These are phyloP conservation scores for Taenioides sp. DNA, from an alignment of 2,797 vertebrate genomes.

Conservation along the genomic window DNA sequence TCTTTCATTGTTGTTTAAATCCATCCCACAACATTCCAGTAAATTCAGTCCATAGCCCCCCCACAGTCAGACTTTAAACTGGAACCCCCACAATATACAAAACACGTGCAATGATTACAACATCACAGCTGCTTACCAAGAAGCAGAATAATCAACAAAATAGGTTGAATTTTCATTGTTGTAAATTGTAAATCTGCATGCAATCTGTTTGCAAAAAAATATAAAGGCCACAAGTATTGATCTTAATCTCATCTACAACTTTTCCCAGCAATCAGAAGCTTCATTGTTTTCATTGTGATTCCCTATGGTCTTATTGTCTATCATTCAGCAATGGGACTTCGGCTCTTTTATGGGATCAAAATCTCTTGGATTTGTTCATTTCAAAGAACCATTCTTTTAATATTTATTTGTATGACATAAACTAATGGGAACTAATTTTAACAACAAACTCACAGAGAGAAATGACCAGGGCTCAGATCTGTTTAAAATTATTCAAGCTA, in stretches of 20 bases:
- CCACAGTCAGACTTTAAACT: slow-evolving; percentile 16
- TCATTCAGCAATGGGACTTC: no score
- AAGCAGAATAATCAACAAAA: neutral
- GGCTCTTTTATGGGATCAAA: no score
- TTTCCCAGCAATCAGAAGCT: neutral
- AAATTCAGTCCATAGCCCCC: slow-evolving; percentile 12
- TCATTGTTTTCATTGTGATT: neutral
- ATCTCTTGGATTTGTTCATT: no score
- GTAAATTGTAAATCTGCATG: neutral
- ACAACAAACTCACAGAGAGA: no score
- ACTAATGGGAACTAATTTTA: no score
- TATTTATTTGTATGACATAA: no score
- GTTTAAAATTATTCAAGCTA: no score
- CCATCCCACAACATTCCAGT: slow-evolving; percentile 1
- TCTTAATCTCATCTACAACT: neutral
- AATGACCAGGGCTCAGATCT: no score
- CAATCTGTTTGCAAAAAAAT: neutral
- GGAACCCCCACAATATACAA: neutral
- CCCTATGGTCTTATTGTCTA: neutral
- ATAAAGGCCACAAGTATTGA: neutral
- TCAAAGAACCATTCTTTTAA: no score
- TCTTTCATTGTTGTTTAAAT: neutral
- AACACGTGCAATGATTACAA: slow-evolving; percentile 1
- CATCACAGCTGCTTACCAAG: neutral
- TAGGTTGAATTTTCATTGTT: neutral